Evolutionary conservation across 2,888 invertebrate species (phyloP).

Genomic region (Encarsia formosa): DNA sequence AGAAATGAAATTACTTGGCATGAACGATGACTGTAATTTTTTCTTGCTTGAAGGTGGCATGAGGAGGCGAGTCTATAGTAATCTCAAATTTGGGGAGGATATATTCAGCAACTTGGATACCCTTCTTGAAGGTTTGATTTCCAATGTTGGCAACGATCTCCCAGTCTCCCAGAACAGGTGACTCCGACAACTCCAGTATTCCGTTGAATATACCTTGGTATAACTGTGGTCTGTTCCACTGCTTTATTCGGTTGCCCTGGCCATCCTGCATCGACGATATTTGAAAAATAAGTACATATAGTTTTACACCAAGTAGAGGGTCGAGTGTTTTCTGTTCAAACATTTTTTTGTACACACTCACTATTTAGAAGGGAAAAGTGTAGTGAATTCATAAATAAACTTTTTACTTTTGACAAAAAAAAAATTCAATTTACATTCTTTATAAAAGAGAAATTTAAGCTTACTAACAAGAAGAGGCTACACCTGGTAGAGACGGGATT

Average conservation of each 20-base stretch:
- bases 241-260: conserved; percentile 74
- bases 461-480: too few species aligned
- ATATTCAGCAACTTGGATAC: conserved; percentile 82
- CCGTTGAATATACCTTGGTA: conserved; percentile 72
- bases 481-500: too few species aligned
- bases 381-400: too few species aligned
- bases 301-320: too few species aligned
- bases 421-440: too few species aligned
- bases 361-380: too few species aligned
- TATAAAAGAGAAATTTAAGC: too few species aligned
- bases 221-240: conserved; percentile 67
- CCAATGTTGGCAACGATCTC: conserved; percentile 67
- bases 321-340: too few species aligned
- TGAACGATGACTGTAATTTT: conserved; percentile 74
- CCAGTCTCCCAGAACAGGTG: conserved; percentile 86
- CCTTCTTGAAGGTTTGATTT: conserved; percentile 65
- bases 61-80: conserved; percentile 74
- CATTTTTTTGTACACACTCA: too few species aligned
- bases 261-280: conserved; percentile 58
- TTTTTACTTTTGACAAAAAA: too few species aligned
- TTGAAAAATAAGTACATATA: background rate
- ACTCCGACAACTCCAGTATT: conserved; percentile 72
- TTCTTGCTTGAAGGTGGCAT: conserved; percentile 76
- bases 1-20: conserved; percentile 83
- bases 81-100: conserved; percentile 93